A percentile compares a stretch with the other conserved stretches of the same genome.
These are phyloP conservation scores for Pseudomyrmex sp. DNA, from an alignment of 1,140 invertebrate genomes.

Conservation along the genomic window DNA sequence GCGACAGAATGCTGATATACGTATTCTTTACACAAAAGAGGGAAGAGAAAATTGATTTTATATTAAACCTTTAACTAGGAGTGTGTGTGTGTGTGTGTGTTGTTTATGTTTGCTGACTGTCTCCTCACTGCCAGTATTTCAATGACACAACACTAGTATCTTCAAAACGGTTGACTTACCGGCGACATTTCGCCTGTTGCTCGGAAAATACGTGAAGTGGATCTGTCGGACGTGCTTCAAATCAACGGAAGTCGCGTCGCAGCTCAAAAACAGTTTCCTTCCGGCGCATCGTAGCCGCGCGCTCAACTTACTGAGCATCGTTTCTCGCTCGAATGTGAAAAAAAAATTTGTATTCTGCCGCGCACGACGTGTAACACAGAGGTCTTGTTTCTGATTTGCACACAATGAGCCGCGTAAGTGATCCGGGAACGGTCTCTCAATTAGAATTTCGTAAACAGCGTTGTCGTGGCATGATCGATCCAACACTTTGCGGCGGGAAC, in stretches of 20 bases:
- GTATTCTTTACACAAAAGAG: neutral
- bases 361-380: no score
- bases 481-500: no score
- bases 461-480: no score
- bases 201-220: conserved; percentile 80
- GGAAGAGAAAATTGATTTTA: no score
- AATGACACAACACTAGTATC: neutral
- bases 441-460: no score
- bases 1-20: no score
- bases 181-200: conserved; percentile 68
- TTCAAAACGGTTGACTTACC: conserved; percentile 69
- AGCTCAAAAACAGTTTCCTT: conserved; percentile 38
- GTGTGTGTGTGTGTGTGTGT: neutral
- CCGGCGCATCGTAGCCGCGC: conserved; percentile 52
- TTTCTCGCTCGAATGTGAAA: conserved; percentile 68
- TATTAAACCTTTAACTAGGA: no score
- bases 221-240: conserved; percentile 67
- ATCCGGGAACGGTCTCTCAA: no score
- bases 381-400: no score
- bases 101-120: neutral
- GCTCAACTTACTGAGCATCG: conserved; percentile 78
- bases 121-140: no score
- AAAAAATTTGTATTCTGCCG: neutral
- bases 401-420: no score
- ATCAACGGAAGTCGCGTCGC: neutral